These are phyloP conservation scores for Temnopleurus reevesii DNA, from an alignment of 53 echinoderm and acorn worm genomes.

Conservation along the genomic window DNA sequence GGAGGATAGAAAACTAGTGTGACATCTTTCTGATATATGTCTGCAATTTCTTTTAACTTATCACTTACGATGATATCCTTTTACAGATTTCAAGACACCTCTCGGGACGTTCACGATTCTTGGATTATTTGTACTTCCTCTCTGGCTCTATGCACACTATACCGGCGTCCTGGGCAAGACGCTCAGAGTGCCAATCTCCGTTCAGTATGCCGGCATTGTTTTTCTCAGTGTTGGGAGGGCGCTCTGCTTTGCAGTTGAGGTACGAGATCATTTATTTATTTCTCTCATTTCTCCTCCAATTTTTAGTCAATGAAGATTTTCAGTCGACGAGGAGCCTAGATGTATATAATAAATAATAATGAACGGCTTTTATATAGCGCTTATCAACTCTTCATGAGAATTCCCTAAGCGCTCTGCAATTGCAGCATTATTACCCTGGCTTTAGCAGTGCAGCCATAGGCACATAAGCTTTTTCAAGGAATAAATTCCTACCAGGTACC, in stretches of 20 bases:
- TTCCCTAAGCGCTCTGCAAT: too few relatives aligned
- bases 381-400: too few relatives aligned
- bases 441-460: too few relatives aligned
- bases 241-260: slow-evolving; percentile 77
- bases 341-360: background rate
- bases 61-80: background rate
- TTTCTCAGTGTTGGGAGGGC: slow-evolving; percentile 85
- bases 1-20: too few relatives aligned
- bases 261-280: background rate
- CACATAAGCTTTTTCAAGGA: too few relatives aligned
- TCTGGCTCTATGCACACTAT: slow-evolving; percentile 90
- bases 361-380: background rate
- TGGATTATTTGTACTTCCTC: slow-evolving; percentile 76
- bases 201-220: slow-evolving; percentile 74
- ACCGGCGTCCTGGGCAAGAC: slow-evolving; percentile 66
- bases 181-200: slow-evolving; percentile 55
- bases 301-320: too few relatives aligned
- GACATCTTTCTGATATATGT: too few relatives aligned
- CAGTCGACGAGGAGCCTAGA: too few relatives aligned
- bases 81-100: slow-evolving; percentile 79
- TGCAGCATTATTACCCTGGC: too few relatives aligned
- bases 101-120: slow-evolving; percentile 73
- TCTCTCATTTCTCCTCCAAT: too few relatives aligned
- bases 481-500: too few relatives aligned
- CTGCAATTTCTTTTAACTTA: background rate